Evolutionary conservation across 2,888 invertebrate species (phyloP), one percentile per base, ranked within the genome.

Genomic region (Pyralis farinalis): DNA sequence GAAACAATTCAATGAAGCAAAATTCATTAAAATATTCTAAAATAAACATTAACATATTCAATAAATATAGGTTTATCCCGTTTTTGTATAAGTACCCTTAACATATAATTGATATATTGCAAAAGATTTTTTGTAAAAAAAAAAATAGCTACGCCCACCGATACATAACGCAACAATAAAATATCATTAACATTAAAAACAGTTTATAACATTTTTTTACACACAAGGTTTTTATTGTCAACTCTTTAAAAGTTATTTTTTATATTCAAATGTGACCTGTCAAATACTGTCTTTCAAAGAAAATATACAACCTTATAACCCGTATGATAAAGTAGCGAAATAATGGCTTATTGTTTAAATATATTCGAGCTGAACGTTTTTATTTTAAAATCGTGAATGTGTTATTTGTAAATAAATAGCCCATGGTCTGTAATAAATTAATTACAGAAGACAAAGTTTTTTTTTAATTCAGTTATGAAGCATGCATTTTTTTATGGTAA

Each of bases 301-400:
- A 0, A 4, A 35, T 9, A 46, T 45, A 53, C 47, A 55, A 57
- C 51, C 50, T 41, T 50, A 45, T 42, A 43, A 59, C 58, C 58
- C 51, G 57, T 58, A 59, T 47, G 47, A 48, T 28, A 30, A 22
- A 44, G 12, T 42, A 6, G 27, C 31, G 20, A 30, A 44, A 44
- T 20, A 30, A 34, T 12, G n/a, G 29, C 11, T 21, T 10, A 27
- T 22, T 31, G 11, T n/a, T 27, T 16, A 12, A 25, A 37, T 29
- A 16, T 30, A 28, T 25, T 21, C 9, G 8, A 11, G 22, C 32
- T 38, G 11, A 41, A 44, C 25, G 31, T 31, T 40, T 34, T 37
- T 12, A 34, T 10, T 37, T 30, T 27, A 31, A 37, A 33, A 16
- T 3, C 4, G 16, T 16, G n/a, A n/a, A n/a, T n/a, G n/a, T n/a